These are phyloP conservation scores for Eurytemora carolleeae DNA, from an alignment of 1,140 invertebrate genomes.

Conservation along the genomic window DNA sequence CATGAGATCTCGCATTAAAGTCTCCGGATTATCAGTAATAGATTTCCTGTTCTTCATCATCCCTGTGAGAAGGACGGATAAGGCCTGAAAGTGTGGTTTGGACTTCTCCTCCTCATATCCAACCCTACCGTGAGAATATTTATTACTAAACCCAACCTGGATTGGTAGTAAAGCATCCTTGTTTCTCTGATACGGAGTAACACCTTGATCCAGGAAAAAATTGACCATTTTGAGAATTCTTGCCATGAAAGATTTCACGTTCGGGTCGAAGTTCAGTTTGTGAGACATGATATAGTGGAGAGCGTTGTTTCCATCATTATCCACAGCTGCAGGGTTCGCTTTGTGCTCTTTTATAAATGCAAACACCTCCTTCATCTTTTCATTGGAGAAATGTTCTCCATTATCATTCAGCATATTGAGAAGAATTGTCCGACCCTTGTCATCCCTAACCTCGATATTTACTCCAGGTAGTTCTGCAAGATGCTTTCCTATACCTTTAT, in stretches of 20 bases:
- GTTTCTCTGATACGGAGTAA: neutral
- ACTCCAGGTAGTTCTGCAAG: conserved; percentile 27
- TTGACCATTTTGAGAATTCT: neutral
- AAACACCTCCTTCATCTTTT: conserved; percentile 23
- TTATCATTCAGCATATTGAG: neutral
- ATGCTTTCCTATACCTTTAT: conserved; percentile 31
- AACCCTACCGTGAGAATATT: neutral
- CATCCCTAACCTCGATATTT: conserved; percentile 30
- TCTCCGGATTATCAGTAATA: too few relatives aligned
- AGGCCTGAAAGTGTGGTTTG: neutral
- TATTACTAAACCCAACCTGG: neutral
- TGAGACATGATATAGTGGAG: conserved; percentile 22
- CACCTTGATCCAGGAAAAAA: neutral
- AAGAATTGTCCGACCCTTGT: conserved; percentile 15
- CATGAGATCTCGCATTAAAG: neutral
- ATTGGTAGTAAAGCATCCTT: neutral
- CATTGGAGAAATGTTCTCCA: conserved; percentile 10
- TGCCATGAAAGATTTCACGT: neutral
- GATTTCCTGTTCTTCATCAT: too few relatives aligned
- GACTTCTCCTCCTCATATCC: neutral
- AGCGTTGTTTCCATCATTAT: conserved; percentile 28
- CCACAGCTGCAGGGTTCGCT: conserved; percentile 25
- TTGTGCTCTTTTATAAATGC: conserved; percentile 27
- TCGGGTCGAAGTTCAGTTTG: neutral
- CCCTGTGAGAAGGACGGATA: too few relatives aligned